Percentiles rank a stretch among this genome's conserved stretches.
Evolutionary conservation across 2,888 invertebrate genomes (phyloP).

Genomic region (Drosophila planitibia): DNA sequence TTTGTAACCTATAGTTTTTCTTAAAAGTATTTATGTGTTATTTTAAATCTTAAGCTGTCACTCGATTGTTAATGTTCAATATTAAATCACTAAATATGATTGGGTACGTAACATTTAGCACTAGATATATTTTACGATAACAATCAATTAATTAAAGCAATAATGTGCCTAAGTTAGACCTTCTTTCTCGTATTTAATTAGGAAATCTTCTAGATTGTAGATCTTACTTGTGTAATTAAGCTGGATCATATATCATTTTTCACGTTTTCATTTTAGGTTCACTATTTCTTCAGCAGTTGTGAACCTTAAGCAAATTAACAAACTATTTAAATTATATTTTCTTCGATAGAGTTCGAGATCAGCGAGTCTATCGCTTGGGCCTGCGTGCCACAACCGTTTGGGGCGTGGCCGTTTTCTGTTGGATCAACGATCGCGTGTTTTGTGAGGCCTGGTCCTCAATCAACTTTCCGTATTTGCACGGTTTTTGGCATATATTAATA

Average conservation of each 20-base stretch:
- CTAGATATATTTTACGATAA: neutral
- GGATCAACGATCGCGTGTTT: conserved; percentile 92
- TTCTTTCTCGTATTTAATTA: neutral
- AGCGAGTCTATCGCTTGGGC: conserved; percentile 90
- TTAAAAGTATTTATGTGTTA: neutral
- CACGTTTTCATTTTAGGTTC: neutral
- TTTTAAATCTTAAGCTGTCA: neutral
- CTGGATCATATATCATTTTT: neutral
- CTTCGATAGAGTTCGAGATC: conserved; percentile 81
- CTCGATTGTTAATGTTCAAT: neutral
- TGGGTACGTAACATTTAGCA: neutral
- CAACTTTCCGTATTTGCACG: conserved; percentile 93
- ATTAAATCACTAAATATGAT: neutral
- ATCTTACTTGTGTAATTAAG: neutral
- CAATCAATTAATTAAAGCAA: neutral
- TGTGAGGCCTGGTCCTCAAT: conserved; percentile 92
- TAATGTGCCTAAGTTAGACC: neutral
- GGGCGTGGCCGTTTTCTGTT: conserved; percentile 90
- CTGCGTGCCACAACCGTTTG: conserved; percentile 89
- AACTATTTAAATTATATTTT: neutral
- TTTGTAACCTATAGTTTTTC: neutral
- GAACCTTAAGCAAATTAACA: neutral
- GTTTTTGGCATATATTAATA: conserved; percentile 93
- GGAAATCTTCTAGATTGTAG: neutral
- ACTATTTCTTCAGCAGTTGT: neutral